Evolutionary conservation across 2,888 invertebrate genomes (phyloP), one percentile per base, ranked within the genome.

Genomic region (Nebria salina): DNA sequence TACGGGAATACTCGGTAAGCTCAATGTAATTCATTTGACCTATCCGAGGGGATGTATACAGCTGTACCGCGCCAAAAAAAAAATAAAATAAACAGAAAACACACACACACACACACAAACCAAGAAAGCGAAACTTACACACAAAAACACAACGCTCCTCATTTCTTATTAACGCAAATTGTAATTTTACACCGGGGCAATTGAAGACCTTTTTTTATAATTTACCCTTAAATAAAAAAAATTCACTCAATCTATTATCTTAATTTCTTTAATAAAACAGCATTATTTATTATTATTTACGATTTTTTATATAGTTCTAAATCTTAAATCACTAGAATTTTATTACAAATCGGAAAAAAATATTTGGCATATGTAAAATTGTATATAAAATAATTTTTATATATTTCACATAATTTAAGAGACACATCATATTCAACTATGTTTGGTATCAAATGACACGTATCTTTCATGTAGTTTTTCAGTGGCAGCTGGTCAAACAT

Each of bases 21-120:
- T 70, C 70, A 70, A 34, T 70, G 70, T 70, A 70, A 70, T 70
- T 70, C 70, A 25, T 70, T 70, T 70, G 70, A 70, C 70, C 34
- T 34, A 70, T 15, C 70, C 70, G 70, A 70, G 9, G 70, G 70
- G 70, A 70, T 70, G 70, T 70, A 34, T 34, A 70, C 26, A 70
- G 11, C 20, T 70, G 70, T 70, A 20, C 20, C 26, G 11, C 20
- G 11, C 20, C 20, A 5, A 34, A 11, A 70, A 34, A 11, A 70
- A 70, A 70, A 70, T 25, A 70, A 25, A 20, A 20, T 34, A 70
- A 70, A 68, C 68, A 68, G 13, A 26, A 70, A 66, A 66, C 25
- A 66, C 11, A 25, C 8, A 70, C 70, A 25, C 25, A 70, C 70
- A 54, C 2, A 54, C 54, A 13, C 13, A 11, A 2, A 0, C 54